phyloP scores from a whole-genome alignment of 2,797 vertebrate genomes.

The Triplophysa bombifrons region DNA sequence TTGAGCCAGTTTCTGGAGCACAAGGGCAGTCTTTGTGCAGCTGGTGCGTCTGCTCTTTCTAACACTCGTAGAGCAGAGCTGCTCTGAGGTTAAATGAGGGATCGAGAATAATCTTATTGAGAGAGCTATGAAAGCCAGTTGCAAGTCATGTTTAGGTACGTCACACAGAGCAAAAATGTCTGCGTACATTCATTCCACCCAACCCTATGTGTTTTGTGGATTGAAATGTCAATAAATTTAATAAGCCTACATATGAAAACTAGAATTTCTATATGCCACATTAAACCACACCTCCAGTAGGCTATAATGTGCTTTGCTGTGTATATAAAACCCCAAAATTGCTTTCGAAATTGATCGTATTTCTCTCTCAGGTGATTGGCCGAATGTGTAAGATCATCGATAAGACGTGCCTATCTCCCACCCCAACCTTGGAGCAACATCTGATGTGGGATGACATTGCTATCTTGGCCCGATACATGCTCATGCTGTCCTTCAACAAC shows the following conservation, averaged over 20 bases:
- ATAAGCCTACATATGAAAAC: too few relatives aligned
- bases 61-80: slow-evolving; percentile 57
- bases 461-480: slow-evolving; percentile 97
- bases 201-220: too few relatives aligned
- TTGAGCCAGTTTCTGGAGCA: slow-evolving; percentile 54
- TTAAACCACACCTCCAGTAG: too few relatives aligned
- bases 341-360: background rate
- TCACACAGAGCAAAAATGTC: background rate
- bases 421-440: slow-evolving; percentile 95
- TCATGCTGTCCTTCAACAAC: slow-evolving; percentile 99
- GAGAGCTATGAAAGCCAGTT: slow-evolving; percentile 16
- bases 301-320: too few relatives aligned
- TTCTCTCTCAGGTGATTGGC: slow-evolving; percentile 88
- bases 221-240: too few relatives aligned
- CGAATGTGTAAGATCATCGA: slow-evolving; percentile 99
- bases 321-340: too few relatives aligned
- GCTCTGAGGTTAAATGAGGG: slow-evolving; percentile 39
- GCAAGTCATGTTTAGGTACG: slow-evolving; percentile 36
- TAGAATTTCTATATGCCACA: too few relatives aligned
- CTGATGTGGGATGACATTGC: slow-evolving; percentile 99
- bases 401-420: slow-evolving; percentile 97
- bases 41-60: slow-evolving; percentile 51
- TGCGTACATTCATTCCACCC: too few relatives aligned
- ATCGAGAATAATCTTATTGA: slow-evolving; percentile 51
- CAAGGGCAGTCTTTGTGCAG: slow-evolving; percentile 68